phyloP scores from a whole-genome alignment of 2,113 vertebrate genomes.

The Cygnus atratus region DNA sequence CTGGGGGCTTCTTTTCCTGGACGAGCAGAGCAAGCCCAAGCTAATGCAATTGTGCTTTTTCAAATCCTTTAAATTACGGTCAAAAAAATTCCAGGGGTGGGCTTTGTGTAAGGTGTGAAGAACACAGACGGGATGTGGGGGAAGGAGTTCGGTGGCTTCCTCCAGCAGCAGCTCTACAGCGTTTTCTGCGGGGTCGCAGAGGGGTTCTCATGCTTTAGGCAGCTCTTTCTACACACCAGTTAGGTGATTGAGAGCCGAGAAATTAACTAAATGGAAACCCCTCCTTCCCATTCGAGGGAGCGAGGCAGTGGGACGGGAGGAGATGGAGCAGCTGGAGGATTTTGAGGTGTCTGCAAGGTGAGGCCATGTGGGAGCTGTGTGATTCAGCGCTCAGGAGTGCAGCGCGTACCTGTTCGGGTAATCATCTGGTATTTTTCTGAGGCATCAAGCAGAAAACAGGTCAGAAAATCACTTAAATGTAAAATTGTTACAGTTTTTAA shows the following conservation, averaged over 20 bases:
- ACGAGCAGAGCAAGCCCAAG: background rate
- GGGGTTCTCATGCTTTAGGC: background rate
- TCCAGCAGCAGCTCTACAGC: background rate
- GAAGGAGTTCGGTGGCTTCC: background rate
- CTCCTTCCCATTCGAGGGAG: background rate
- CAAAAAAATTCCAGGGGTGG: background rate
- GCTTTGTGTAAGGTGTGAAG: background rate
- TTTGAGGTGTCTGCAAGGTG: background rate
- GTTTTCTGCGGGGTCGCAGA: background rate
- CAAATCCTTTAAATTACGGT: background rate
- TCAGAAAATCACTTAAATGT: background rate
- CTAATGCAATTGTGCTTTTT: rapidly evolving
- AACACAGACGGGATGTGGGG: background rate
- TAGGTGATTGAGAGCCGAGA: background rate
- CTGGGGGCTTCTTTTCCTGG: background rate
- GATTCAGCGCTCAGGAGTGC: rapidly evolving
- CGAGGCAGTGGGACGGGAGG: background rate
- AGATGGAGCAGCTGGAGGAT: background rate
- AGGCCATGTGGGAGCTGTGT: background rate
- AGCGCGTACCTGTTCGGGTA: background rate
- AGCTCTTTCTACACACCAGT: background rate
- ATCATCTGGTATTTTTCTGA: background rate
- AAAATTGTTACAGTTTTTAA: background rate
- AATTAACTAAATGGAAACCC: background rate
- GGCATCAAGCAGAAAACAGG: background rate